These are phyloP conservation scores for Drosophila navojoa DNA, from an alignment of 1,140 invertebrate genomes.

Conservation along the genomic window DNA sequence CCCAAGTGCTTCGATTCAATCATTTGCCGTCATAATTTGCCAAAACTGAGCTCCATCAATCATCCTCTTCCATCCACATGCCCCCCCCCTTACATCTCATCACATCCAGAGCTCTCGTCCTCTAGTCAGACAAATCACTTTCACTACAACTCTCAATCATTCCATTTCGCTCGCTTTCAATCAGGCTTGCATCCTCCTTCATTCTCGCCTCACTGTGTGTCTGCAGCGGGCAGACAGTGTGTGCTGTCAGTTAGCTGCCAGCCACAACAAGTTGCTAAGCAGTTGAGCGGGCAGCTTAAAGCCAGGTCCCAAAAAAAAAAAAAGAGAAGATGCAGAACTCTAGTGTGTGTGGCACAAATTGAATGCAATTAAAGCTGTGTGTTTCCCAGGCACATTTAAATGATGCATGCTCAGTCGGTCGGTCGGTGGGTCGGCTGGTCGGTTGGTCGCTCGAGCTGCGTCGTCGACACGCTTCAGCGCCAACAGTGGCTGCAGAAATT, in stretches of 20 bases:
- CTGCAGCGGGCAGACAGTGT: constrained; percentile 8
- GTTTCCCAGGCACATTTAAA: constrained; percentile 53
- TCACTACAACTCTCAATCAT: no score
- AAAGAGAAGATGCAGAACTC: neutral
- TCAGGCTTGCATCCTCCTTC: neutral
- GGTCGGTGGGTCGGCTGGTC: no score
- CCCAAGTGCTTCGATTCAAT: no score
- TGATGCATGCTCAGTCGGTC: constrained; percentile 52
- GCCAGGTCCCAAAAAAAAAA: constrained; percentile 4
- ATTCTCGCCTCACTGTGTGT: no score
- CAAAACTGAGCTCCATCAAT: no score
- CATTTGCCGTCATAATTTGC: no score
- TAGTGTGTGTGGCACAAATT: constrained; percentile 62
- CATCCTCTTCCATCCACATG: no score
- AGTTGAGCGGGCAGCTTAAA: constrained; percentile 33
- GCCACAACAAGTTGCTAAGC: constrained; percentile 45
- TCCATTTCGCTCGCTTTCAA: neutral
- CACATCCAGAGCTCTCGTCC: no score
- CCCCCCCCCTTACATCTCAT: no score
- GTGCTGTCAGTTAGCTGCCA: constrained; percentile 21
- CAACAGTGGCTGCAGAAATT: constrained; percentile 50
- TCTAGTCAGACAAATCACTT: no score
- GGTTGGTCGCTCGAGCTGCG: neutral
- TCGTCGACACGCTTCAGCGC: constrained; percentile 46
- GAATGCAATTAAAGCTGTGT: constrained; percentile 71